Conservation (phyloP, 2,888 invertebrate species). For the Megastigmus dorsalis region DNA sequence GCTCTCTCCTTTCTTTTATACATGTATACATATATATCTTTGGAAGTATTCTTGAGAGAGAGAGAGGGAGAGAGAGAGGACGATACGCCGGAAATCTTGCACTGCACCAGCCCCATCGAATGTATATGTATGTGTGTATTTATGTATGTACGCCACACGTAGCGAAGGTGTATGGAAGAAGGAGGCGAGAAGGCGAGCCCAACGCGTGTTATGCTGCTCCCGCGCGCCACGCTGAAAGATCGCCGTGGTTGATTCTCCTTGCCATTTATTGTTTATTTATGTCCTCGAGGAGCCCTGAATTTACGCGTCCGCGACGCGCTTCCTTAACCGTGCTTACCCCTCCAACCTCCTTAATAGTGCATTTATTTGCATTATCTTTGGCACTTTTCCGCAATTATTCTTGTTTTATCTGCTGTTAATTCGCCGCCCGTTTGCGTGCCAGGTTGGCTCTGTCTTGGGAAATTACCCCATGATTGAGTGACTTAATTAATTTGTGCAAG, state of each 20-base stretch:
- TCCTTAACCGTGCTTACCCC: no score
- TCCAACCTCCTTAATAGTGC: background rate
- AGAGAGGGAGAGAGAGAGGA: no score
- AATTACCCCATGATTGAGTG: constrained; percentile 12
- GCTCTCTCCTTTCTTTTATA: constrained; percentile 52
- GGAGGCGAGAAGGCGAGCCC: background rate
- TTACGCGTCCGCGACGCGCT: no score
- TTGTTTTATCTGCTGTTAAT: constrained; percentile 38
- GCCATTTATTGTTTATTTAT: constrained; percentile 45
- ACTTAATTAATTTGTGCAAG: no score
- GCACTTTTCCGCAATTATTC: constrained; percentile 23
- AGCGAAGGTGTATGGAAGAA: background rate
- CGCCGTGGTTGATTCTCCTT: constrained; percentile 13
- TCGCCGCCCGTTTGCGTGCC: background rate
- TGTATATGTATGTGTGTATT: background rate
- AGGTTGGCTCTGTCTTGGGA: background rate
- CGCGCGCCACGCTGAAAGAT: no score
- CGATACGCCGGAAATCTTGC: constrained; percentile 36
- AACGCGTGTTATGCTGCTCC: background rate
- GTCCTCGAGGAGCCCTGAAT: no score
- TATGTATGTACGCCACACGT: background rate
- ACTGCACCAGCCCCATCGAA: background rate
- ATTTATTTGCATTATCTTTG: constrained; percentile 20
- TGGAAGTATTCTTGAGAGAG: background rate
- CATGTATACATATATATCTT: constrained; percentile 5